Evolutionary conservation across 2,888 invertebrate species (phyloP).

Genomic region (Tetragnatha montana): DNA sequence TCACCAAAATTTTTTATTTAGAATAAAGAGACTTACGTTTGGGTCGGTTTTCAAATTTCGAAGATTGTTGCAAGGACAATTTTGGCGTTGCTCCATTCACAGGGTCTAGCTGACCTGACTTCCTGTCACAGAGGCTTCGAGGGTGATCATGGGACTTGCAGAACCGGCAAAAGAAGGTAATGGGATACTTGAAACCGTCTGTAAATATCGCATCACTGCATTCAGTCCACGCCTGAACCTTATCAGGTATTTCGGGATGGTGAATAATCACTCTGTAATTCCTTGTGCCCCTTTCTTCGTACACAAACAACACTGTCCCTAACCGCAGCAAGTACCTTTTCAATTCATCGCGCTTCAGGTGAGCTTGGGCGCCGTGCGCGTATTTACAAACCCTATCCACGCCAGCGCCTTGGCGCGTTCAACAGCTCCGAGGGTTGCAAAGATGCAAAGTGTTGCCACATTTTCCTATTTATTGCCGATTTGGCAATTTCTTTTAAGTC

Average conservation of each 20-base stretch:
- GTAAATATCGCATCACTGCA: neutral
- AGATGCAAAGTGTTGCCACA: too few species aligned
- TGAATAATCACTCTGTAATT: neutral
- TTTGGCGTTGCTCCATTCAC: too few species aligned
- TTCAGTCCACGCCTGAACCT: neutral
- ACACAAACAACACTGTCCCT: slow-evolving; percentile 6
- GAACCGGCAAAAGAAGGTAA: slow-evolving; percentile 10
- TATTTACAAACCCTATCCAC: too few species aligned
- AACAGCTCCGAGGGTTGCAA: too few species aligned
- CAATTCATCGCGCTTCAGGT: neutral
- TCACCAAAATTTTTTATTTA: too few species aligned
- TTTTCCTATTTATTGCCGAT: too few species aligned
- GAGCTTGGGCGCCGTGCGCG: neutral
- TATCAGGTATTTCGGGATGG: slow-evolving; percentile 24
- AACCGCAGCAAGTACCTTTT: neutral
- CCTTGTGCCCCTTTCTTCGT: neutral
- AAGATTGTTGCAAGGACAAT: too few species aligned
- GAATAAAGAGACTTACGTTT: too few species aligned
- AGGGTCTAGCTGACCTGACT: too few species aligned
- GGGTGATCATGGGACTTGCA: slow-evolving; percentile 2
- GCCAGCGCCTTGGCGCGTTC: too few species aligned
- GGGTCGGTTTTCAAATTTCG: too few species aligned
- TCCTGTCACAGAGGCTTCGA: neutral
- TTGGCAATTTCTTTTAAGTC: too few species aligned
- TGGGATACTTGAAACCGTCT: neutral